Conservation (phyloP, 2,113 vertebrate species). For the Tursiops truncatus region DNA sequence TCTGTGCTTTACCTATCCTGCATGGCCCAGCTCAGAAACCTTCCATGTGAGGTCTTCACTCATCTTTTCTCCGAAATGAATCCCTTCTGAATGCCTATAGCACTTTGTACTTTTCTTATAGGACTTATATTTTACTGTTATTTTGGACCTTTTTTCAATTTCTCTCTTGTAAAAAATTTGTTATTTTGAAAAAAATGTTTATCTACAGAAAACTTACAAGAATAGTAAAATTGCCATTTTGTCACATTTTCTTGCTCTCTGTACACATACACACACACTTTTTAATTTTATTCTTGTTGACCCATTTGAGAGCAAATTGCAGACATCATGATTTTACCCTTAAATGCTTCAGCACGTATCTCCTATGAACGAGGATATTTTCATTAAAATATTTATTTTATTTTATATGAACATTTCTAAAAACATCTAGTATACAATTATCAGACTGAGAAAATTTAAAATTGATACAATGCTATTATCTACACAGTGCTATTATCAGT, state of each 20-base stretch:
- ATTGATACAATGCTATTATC: not conserved
- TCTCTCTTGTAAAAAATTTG: not conserved
- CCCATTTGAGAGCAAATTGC: not conserved
- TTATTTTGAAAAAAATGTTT: not conserved
- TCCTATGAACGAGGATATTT: not conserved
- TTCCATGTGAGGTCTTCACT: not conserved
- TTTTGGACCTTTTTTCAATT: not conserved
- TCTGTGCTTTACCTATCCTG: not conserved
- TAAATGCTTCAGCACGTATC: not conserved
- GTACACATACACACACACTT: not conserved
- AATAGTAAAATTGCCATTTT: not conserved
- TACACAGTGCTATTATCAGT: not conserved
- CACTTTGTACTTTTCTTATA: not conserved
- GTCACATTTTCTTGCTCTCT: not conserved
- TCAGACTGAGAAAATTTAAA: constrained; percentile 20
- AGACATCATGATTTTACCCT: not conserved
- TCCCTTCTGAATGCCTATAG: not conserved
- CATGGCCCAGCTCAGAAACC: not conserved
- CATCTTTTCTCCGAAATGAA: not conserved
- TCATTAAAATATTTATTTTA: not conserved
- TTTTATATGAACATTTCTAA: not conserved
- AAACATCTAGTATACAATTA: not conserved
- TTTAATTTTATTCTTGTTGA: not conserved
- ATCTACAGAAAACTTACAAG: constrained; percentile 1
- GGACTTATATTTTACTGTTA: not conserved